phyloP scores from a whole-genome alignment of 2,797 vertebrate genomes.

The Benthosema pterotum region DNA sequence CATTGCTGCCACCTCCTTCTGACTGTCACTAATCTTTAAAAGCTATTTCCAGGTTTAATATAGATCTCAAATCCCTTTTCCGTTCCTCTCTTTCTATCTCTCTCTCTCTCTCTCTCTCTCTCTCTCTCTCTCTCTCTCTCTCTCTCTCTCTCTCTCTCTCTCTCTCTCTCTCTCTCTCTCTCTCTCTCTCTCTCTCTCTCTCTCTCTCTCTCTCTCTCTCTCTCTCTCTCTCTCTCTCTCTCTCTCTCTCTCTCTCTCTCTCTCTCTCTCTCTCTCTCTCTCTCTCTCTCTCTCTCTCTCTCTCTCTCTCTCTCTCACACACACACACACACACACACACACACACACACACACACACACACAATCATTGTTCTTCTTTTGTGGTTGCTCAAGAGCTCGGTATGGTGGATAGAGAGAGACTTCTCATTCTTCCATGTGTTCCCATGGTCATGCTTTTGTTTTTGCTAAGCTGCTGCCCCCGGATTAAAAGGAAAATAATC shows the following conservation, averaged over 20 bases:
- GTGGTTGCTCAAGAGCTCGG: slow-evolving; percentile 64
- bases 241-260: slow-evolving; percentile 34
- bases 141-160: background rate
- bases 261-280: slow-evolving; percentile 16
- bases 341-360: slow-evolving; percentile 3
- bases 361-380: slow-evolving; percentile 65
- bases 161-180: background rate
- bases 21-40: slow-evolving; percentile 82
- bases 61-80: slow-evolving; percentile 81
- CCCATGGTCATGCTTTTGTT: slow-evolving; percentile 76
- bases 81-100: slow-evolving; percentile 49
- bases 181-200: background rate
- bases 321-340: background rate
- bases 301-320: too few relatives aligned
- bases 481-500: slow-evolving; percentile 81
- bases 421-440: slow-evolving; percentile 67
- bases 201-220: slow-evolving; percentile 25
- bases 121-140: background rate
- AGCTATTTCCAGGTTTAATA: slow-evolving; percentile 83
- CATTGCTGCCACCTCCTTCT: slow-evolving; percentile 75
- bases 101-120: background rate
- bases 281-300: slow-evolving; percentile 6
- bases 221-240: slow-evolving; percentile 34
- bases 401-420: slow-evolving; percentile 59
- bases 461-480: slow-evolving; percentile 76